Conservation (phyloP, 2,888 invertebrate species). For the Drosophila nr. medialis region DNA sequence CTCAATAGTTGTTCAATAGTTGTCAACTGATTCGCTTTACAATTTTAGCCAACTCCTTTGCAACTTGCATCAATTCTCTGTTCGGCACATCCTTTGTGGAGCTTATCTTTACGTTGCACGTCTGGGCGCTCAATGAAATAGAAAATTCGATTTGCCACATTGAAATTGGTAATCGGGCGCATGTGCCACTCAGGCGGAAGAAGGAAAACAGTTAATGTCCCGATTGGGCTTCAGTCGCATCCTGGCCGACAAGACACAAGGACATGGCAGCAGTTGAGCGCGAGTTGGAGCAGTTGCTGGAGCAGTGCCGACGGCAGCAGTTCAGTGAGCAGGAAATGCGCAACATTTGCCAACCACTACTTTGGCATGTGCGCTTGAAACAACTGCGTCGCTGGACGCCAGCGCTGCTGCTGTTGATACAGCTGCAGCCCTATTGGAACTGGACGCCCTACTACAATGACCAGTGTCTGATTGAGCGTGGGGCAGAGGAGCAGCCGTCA, state of each 20-base stretch:
- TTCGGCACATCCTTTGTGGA: constrained; percentile 25
- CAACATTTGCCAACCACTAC: constrained; percentile 73
- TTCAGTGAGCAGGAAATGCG: constrained; percentile 68
- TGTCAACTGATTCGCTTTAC: neutral
- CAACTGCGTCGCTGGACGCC: constrained; percentile 40
- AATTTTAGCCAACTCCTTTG: neutral
- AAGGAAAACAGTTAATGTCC: neutral
- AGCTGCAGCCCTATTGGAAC: constrained; percentile 92
- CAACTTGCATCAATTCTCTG: neutral
- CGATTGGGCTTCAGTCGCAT: constrained; percentile 39
- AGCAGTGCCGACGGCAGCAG: constrained; percentile 67
- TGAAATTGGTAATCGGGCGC: constrained; percentile 67
- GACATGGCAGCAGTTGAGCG: constrained; percentile 68
- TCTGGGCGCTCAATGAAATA: constrained; percentile 79
- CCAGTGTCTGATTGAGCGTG: constrained; percentile 88
- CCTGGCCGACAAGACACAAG: neutral
- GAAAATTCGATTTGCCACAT: constrained; percentile 81
- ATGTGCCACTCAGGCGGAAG: constrained; percentile 52
- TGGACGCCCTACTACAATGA: constrained; percentile 91
- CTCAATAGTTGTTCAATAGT: neutral
- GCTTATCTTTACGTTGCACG: constrained; percentile 63
- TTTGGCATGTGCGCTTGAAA: constrained; percentile 52
- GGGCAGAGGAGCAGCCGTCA: constrained; percentile 1
- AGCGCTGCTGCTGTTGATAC: constrained; percentile 90
- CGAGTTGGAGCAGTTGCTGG: constrained; percentile 79